These are phyloP conservation scores for Nannospalax galili DNA, from an alignment of 2,113 vertebrate genomes.

Conservation along the genomic window DNA sequence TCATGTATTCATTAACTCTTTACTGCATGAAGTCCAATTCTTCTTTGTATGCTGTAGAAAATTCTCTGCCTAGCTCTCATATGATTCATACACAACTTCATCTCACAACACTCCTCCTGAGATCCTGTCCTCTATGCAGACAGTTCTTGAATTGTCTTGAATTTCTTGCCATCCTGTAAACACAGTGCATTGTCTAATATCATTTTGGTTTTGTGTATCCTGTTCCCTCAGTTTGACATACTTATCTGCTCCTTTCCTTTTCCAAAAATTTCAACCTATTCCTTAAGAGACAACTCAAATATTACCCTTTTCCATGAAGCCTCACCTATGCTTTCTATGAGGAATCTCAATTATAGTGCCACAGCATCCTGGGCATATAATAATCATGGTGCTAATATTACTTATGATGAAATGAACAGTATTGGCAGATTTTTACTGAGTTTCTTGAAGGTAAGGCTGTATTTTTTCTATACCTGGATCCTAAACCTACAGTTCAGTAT, in stretches of 20 bases:
- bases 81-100: not conserved
- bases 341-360: not conserved
- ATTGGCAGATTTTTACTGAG: not conserved
- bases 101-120: not conserved
- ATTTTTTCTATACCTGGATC: conserved; percentile 5
- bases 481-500: not conserved
- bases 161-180: conserved; percentile 16
- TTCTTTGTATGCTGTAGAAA: not conserved
- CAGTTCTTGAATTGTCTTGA: not conserved
- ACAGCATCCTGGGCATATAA: conserved; percentile 26
- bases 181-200: not conserved
- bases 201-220: not conserved
- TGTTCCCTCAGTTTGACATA: not conserved
- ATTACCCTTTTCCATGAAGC: not conserved
- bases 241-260: not conserved
- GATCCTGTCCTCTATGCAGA: not conserved
- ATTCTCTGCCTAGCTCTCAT: not conserved
- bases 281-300: not conserved
- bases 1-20: not conserved
- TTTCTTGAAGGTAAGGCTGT: not conserved
- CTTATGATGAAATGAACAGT: not conserved
- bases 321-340: not conserved
- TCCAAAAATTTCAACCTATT: conserved; percentile 15
- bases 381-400: conserved; percentile 1
- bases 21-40: not conserved